These are phyloP conservation scores for Apus apus DNA, from an alignment of 2,113 vertebrate species.

Conservation along the genomic window DNA sequence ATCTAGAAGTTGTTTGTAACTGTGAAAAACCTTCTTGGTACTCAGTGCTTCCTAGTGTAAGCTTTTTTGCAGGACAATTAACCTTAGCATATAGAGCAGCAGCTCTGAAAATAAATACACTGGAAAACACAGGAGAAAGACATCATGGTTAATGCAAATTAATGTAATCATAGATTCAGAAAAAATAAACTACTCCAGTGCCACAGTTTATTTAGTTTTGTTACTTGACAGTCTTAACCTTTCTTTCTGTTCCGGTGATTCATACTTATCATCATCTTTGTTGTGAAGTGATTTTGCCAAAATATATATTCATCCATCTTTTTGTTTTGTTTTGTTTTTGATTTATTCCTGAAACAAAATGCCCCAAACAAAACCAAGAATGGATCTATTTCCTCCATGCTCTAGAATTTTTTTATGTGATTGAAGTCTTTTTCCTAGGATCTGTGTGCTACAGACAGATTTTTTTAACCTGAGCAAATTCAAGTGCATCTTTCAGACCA, in stretches of 20 bases:
- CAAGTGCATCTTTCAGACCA: constrained; percentile 81
- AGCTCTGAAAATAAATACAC: constrained; percentile 69
- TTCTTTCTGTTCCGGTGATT: constrained; percentile 66
- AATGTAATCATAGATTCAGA: constrained; percentile 69
- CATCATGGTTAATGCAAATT: constrained; percentile 75
- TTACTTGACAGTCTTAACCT: constrained; percentile 63
- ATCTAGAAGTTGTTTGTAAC: constrained; percentile 71
- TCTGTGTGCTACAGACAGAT: constrained; percentile 61
- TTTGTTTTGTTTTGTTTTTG: not conserved
- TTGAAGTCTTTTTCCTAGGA: constrained; percentile 69
- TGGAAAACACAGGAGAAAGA: constrained; percentile 72
- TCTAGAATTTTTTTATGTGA: constrained; percentile 60
- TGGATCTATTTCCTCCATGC: constrained; percentile 63
- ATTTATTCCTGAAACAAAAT: constrained; percentile 34
- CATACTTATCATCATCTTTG: constrained; percentile 59
- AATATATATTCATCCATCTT: constrained; percentile 48
- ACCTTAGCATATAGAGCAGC: constrained; percentile 67
- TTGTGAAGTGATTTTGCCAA: constrained; percentile 58
- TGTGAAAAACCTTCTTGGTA: constrained; percentile 69
- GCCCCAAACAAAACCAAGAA: constrained; percentile 40
- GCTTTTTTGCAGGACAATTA: constrained; percentile 77
- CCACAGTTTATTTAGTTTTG: constrained; percentile 71
- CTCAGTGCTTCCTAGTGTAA: constrained; percentile 57
- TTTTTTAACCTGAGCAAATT: constrained; percentile 77
- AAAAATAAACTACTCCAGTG: constrained; percentile 62